phyloP scores from a whole-genome alignment of 2,797 vertebrate genomes.

The Phoxinus dragarum region DNA sequence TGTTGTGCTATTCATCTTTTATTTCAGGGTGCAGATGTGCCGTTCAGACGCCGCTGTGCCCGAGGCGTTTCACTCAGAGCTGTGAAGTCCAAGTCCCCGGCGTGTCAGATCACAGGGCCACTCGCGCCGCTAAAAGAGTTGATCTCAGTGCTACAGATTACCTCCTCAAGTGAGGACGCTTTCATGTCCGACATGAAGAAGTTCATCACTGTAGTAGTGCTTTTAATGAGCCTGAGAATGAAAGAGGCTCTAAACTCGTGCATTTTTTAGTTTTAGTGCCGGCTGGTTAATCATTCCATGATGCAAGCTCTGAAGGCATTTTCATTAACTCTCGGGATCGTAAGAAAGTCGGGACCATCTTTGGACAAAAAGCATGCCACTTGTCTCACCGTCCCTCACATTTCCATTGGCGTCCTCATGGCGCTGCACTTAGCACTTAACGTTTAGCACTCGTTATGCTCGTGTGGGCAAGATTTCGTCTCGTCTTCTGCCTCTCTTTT shows the following conservation, averaged over 20 bases:
- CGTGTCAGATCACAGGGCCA: constrained; percentile 36
- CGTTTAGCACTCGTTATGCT: background rate
- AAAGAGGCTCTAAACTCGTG: background rate
- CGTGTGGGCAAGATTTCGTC: background rate
- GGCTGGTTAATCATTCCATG: constrained; percentile 27
- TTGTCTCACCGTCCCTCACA: background rate
- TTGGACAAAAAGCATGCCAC: background rate
- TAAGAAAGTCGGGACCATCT: constrained; percentile 11
- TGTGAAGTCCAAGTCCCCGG: constrained; percentile 29
- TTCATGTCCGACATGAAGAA: constrained; percentile 32
- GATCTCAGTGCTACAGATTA: constrained; percentile 1
- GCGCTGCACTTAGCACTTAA: background rate
- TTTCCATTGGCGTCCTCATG: background rate
- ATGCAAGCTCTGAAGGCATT: constrained; percentile 11
- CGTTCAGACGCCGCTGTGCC: constrained; percentile 7
- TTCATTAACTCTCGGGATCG: background rate
- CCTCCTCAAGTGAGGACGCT: constrained; percentile 3
- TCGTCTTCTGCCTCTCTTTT: background rate
- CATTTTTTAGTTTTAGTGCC: background rate
- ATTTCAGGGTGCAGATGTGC: constrained; percentile 16
- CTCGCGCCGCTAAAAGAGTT: constrained; percentile 2
- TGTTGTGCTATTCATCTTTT: background rate
- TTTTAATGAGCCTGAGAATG: constrained; percentile 38
- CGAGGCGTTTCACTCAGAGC: constrained; percentile 23
- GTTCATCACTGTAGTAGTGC: background rate